These are phyloP conservation scores for Pollachius pollachius DNA, from an alignment of 2,113 vertebrate species.

Conservation along the genomic window DNA sequence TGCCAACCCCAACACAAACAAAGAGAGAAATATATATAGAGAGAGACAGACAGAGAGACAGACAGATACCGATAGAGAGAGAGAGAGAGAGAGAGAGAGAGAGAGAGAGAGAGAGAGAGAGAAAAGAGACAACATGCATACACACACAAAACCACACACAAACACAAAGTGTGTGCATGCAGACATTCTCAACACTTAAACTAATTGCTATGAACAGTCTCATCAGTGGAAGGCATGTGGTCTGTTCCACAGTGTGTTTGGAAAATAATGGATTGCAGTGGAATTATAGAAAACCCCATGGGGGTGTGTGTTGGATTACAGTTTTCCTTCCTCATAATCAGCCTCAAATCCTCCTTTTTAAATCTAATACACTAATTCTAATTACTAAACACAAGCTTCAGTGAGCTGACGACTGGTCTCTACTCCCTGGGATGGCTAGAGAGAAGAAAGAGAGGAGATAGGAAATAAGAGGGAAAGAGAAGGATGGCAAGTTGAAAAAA, in stretches of 20 bases:
- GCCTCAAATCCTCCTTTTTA: conserved; percentile 60
- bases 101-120: too few relatives aligned
- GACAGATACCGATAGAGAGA: too few relatives aligned
- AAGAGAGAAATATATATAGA: too few relatives aligned
- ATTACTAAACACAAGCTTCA: conserved; percentile 59
- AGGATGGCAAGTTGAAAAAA: not conserved
- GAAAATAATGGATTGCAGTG: conserved; percentile 19
- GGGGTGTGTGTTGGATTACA: conserved; percentile 51
- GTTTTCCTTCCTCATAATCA: conserved; percentile 55
- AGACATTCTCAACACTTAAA: not conserved
- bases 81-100: too few relatives aligned
- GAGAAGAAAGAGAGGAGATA: not conserved
- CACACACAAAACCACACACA: conserved; percentile 2
- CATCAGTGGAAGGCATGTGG: conserved; percentile 17
- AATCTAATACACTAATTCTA: conserved; percentile 67
- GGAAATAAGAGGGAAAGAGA: not conserved
- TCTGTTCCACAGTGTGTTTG: conserved; percentile 24
- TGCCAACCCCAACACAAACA: too few relatives aligned
- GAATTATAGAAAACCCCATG: conserved; percentile 31
- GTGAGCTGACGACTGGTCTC: conserved; percentile 46
- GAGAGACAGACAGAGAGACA: too few relatives aligned
- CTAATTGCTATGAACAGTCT: conserved; percentile 11
- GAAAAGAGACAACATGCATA: not conserved
- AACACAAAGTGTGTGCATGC: not conserved
- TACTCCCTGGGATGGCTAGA: conserved; percentile 23